phyloP scores from a whole-genome alignment of 2,113 vertebrate species.

The Tretioscincus oriximinensis region DNA sequence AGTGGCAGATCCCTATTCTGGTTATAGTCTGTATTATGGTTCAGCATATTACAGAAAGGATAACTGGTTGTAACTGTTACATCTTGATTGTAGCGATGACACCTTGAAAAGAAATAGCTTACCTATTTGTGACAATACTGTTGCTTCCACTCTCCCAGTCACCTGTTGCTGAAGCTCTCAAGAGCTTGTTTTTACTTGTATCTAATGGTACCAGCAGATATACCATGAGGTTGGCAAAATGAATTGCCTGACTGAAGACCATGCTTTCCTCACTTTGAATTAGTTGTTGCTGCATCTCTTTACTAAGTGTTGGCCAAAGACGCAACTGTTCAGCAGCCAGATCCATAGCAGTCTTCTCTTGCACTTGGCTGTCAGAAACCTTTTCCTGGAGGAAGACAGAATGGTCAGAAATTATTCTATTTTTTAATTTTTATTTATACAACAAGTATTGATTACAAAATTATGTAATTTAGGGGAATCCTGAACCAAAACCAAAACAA shows the following conservation, averaged over 20 bases:
- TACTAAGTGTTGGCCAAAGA: slow-evolving; percentile 85
- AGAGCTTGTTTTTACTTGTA: slow-evolving; percentile 92
- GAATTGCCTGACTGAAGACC: slow-evolving; percentile 98
- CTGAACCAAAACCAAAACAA: no score
- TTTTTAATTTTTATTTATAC: no score
- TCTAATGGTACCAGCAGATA: slow-evolving; percentile 93
- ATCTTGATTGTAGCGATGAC: not conserved
- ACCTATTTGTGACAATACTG: slow-evolving; percentile 96
- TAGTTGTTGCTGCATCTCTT: slow-evolving; percentile 88
- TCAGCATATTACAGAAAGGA: no score
- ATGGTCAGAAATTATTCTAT: slow-evolving; percentile 19
- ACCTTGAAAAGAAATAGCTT: slow-evolving; percentile 17
- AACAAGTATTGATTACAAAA: no score
- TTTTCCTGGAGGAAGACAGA: slow-evolving; percentile 68
- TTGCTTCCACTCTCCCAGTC: slow-evolving; percentile 99
- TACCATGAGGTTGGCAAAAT: slow-evolving; percentile 98
- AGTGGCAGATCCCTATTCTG: no score
- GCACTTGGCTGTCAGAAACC: slow-evolving; percentile 48
- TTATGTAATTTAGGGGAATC: no score
- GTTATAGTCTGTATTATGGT: no score
- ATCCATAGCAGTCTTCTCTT: slow-evolving; percentile 92
- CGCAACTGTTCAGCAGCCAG: slow-evolving; percentile 91
- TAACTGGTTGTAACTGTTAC: no score
- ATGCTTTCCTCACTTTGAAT: slow-evolving; percentile 95
- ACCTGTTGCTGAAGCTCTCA: slow-evolving; percentile 79